Evolutionary conservation across 2,113 vertebrate species (phyloP).

Genomic region (Oryzias melastigma): DNA sequence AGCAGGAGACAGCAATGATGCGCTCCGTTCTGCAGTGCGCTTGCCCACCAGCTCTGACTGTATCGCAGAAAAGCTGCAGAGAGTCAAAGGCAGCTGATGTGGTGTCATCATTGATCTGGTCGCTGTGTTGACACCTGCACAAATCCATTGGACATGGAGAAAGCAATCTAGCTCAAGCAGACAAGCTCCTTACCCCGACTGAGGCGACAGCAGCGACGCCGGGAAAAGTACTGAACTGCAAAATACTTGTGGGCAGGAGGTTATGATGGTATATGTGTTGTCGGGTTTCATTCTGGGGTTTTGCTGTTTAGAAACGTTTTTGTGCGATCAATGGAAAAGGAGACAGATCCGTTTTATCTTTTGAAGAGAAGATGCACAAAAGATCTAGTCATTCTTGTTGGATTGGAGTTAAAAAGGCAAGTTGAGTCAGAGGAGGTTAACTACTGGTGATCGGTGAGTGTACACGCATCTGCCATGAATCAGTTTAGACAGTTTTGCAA

Average conservation of each 20-base stretch:
- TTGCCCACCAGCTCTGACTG: conserved; percentile 3
- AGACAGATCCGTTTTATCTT: too few species aligned
- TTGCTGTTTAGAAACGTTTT: too few species aligned
- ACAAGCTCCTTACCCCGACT: conserved; percentile 22
- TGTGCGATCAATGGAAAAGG: too few species aligned
- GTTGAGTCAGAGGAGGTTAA: too few species aligned
- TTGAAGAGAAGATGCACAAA: too few species aligned
- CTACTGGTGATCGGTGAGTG: not conserved
- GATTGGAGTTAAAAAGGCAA: too few species aligned
- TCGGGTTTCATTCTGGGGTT: too few species aligned
- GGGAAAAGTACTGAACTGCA: conserved; percentile 16
- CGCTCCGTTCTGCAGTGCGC: conserved; percentile 9
- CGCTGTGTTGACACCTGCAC: conserved; percentile 59
- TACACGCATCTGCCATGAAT: not conserved
- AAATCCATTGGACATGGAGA: conserved; percentile 68
- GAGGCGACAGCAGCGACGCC: conserved; percentile 27
- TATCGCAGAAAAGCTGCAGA: conserved; percentile 36
- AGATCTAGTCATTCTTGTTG: too few species aligned
- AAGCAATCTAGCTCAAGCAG: conserved; percentile 46
- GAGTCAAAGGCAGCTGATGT: conserved; percentile 42
- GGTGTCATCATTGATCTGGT: conserved; percentile 64
- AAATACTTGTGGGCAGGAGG: conserved; percentile 1
- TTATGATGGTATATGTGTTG: too few species aligned
- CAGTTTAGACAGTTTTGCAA: not conserved
- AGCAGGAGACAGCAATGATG: conserved; percentile 5